Conservation (phyloP, 2,797 vertebrate species). For the Dermochelys coriacea region DNA sequence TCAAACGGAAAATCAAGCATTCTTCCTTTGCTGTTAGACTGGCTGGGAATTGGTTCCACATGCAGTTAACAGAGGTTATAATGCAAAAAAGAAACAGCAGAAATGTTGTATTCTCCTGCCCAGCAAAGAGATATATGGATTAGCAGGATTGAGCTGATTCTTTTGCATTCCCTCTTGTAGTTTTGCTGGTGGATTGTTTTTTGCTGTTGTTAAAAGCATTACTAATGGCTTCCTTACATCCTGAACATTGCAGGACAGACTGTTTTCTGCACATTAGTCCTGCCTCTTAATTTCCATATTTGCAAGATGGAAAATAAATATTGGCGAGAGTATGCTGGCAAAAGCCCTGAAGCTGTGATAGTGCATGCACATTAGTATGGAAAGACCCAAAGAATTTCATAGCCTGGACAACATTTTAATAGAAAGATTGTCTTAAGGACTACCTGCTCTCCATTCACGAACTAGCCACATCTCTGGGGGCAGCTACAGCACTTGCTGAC, state of each 20-base stretch:
- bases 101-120: conserved; percentile 42
- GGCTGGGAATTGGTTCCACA: conserved; percentile 53
- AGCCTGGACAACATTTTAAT: neutral
- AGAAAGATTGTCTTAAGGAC: neutral
- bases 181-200: neutral
- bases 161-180: neutral
- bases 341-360: conserved; percentile 21
- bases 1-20: conserved; percentile 77
- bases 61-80: conserved; percentile 52
- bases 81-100: conserved; percentile 19
- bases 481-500: neutral
- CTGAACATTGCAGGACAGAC: neutral
- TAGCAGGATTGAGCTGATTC: conserved; percentile 13
- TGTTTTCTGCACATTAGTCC: neutral
- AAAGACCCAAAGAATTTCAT: conserved; percentile 51
- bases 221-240: conserved; percentile 24
- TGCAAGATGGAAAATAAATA: conserved; percentile 52
- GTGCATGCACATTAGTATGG: neutral
- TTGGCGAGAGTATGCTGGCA: neutral
- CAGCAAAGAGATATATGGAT: conserved; percentile 58
- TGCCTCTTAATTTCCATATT: conserved; percentile 52
- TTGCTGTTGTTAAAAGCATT: conserved; percentile 10
- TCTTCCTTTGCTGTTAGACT: conserved; percentile 60
- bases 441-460: neutral
- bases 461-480: neutral